Evolutionary conservation across 1,140 invertebrate genomes (phyloP).

Genomic region (Branchinecta lynchi): DNA sequence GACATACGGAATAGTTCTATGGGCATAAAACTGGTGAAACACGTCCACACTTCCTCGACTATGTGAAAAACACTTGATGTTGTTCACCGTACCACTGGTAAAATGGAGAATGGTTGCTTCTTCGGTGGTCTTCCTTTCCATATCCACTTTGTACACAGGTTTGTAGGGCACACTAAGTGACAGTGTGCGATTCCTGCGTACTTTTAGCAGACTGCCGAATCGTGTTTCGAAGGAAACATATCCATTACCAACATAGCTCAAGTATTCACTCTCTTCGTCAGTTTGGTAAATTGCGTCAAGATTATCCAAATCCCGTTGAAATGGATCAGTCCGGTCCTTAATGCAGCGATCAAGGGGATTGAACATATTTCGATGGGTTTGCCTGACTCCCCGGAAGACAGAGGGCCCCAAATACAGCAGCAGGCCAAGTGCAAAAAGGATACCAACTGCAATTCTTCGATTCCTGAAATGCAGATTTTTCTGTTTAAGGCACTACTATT

Average conservation of each 20-base stretch:
- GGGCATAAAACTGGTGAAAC: constrained; percentile 56
- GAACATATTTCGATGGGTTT: constrained; percentile 9
- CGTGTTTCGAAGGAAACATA: not conserved
- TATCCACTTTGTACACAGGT: not conserved
- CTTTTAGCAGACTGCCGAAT: not conserved
- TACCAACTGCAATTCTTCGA: not conserved
- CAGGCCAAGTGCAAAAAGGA: not conserved
- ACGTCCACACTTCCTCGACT: constrained; percentile 45
- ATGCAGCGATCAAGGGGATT: not conserved
- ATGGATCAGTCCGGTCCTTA: not conserved
- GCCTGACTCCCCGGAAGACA: not conserved
- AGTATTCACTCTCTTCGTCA: not conserved
- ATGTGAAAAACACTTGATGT: constrained; percentile 42
- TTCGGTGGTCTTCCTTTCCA: not conserved
- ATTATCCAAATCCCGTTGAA: not conserved
- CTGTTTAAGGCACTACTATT: too few species aligned
- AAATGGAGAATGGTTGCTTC: constrained; percentile 44
- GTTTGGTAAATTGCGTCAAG: not conserved
- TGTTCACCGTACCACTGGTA: constrained; percentile 43
- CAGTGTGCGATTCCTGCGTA: not conserved
- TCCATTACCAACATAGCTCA: not conserved
- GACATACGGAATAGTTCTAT: constrained; percentile 53
- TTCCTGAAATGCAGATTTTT: not conserved
- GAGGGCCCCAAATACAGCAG: not conserved
- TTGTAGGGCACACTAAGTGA: not conserved